Evolutionary conservation across 2,113 vertebrate species (phyloP).

Genomic region (Hepsetus odoe): DNA sequence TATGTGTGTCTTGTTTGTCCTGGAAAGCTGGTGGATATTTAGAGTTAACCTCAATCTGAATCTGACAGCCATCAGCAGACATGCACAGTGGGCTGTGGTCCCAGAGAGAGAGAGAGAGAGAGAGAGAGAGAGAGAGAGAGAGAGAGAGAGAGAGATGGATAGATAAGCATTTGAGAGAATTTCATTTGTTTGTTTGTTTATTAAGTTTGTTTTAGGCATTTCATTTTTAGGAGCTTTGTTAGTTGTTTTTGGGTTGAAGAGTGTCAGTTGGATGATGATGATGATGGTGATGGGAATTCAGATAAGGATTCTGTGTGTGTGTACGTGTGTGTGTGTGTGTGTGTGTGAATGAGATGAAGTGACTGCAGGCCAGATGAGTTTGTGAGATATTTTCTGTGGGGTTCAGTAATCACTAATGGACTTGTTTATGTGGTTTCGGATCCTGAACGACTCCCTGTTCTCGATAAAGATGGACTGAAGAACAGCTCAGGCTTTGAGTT

Average conservation of each 20-base stretch:
- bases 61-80: constrained; percentile 83
- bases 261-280: not conserved
- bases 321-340: constrained; percentile 45
- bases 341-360: not conserved
- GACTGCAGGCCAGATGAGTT: too few relatives aligned
- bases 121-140: constrained; percentile 42
- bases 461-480: too few relatives aligned
- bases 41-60: constrained; percentile 83
- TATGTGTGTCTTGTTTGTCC: constrained; percentile 45
- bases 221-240: not conserved
- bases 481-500: too few relatives aligned
- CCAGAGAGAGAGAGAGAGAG: constrained; percentile 63
- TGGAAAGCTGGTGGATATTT: constrained; percentile 74
- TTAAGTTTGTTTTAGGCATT: not conserved
- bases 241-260: not conserved
- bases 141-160: constrained; percentile 47
- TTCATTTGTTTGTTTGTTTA: too few relatives aligned
- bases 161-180: not conserved
- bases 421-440: too few relatives aligned
- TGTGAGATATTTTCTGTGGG: too few relatives aligned
- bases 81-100: constrained; percentile 84
- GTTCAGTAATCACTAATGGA: too few relatives aligned
- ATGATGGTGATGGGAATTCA: too few relatives aligned
- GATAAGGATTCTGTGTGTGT: not conserved
- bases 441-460: not conserved